phyloP scores from a whole-genome alignment of 2,113 vertebrate genomes.

The Catharus fuscescens region DNA sequence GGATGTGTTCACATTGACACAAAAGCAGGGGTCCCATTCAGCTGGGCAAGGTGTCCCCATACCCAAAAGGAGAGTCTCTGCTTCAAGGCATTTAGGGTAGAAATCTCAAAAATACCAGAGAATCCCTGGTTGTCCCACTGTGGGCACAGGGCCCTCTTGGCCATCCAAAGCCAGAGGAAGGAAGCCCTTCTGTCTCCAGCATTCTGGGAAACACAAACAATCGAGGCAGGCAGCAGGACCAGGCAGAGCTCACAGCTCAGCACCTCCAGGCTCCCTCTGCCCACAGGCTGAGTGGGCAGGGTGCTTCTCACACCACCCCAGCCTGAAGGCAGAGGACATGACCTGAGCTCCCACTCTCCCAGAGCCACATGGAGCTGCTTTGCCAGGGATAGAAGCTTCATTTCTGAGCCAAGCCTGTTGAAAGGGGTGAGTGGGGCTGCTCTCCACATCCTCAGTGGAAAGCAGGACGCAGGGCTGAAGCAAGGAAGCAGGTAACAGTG shows the following conservation, averaged over 20 bases:
- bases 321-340: background rate
- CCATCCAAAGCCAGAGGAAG: background rate
- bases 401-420: background rate
- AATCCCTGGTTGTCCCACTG: too few species aligned
- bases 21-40: background rate
- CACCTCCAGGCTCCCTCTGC: background rate
- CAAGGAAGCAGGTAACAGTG: background rate
- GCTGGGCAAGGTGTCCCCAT: accelerated
- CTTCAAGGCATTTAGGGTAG: background rate
- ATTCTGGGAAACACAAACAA: background rate
- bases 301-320: too few species aligned
- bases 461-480: background rate
- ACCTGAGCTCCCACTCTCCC: accelerated
- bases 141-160: background rate
- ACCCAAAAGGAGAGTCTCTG: background rate
- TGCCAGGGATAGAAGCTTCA: accelerated
- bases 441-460: background rate
- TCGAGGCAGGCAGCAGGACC: background rate
- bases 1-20: background rate
- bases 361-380: accelerated
- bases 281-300: background rate
- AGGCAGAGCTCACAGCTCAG: background rate
- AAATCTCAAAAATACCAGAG: background rate
- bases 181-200: background rate
- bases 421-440: background rate